These are phyloP conservation scores for Thecophora atra DNA, from an alignment of 2,888 invertebrate genomes.

Conservation along the genomic window DNA sequence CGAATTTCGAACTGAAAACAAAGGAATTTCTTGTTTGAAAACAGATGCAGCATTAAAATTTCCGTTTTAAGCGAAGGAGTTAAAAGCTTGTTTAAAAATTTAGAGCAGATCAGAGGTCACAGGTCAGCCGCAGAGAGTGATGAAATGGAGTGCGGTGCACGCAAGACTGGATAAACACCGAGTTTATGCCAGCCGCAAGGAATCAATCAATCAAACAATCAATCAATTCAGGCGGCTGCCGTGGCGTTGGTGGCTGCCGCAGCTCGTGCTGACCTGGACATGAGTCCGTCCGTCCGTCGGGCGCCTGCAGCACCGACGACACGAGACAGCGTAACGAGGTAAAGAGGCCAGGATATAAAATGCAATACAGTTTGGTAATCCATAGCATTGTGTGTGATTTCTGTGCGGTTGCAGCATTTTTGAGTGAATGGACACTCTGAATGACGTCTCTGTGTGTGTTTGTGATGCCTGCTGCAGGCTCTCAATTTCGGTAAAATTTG, in stretches of 20 bases:
- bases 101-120: too few relatives aligned
- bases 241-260: neutral
- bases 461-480: neutral
- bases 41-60: neutral
- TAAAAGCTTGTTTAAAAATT: too few relatives aligned
- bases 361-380: neutral
- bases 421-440: neutral
- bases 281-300: neutral
- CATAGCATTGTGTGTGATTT: neutral
- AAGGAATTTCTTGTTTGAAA: too few relatives aligned
- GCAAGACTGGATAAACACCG: neutral
- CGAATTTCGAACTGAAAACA: neutral
- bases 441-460: neutral
- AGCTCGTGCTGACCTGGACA: neutral
- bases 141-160: neutral
- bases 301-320: neutral
- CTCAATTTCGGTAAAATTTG: neutral
- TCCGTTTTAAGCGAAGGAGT: neutral
- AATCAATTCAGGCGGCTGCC: neutral
- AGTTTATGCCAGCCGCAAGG: neutral
- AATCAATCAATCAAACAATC: conserved; percentile 21
- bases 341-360: conserved; percentile 2
- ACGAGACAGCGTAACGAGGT: neutral
- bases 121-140: too few relatives aligned
- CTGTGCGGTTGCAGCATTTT: neutral